phyloP scores from a whole-genome alignment of 2,113 vertebrate species.

The Rhinichthys klamathensis region DNA sequence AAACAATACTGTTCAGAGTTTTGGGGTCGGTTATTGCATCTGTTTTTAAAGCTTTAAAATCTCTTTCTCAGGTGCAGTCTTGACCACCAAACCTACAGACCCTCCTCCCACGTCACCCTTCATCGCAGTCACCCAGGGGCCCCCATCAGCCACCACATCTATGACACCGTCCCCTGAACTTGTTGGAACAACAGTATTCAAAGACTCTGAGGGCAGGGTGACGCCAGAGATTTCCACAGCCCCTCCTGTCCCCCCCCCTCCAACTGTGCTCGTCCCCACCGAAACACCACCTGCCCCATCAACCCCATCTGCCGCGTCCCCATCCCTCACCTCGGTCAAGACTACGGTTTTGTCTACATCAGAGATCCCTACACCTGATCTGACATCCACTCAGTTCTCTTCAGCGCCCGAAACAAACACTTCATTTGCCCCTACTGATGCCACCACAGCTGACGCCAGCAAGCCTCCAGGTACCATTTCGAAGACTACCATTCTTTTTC shows the following conservation, averaged over 20 bases:
- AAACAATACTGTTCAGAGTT: neutral
- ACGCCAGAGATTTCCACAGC: neutral
- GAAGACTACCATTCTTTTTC: neutral
- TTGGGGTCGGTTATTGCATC: neutral
- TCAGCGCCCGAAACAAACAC: slow-evolving; percentile 24
- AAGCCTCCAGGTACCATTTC: slow-evolving; percentile 69
- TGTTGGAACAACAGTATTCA: slow-evolving; percentile 10
- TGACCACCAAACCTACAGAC: slow-evolving; percentile 58
- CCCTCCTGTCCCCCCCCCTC: neutral
- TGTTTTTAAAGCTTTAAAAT: neutral
- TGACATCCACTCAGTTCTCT: slow-evolving; percentile 37
- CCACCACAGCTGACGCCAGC: slow-evolving; percentile 69
- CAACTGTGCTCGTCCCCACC: neutral
- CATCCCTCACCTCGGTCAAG: neutral
- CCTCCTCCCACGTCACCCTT: slow-evolving; percentile 42
- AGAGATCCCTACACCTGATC: slow-evolving; percentile 4
- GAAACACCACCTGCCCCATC: neutral
- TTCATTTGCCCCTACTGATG: neutral
- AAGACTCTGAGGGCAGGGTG: neutral
- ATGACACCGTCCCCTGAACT: neutral
- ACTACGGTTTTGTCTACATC: slow-evolving; percentile 3
- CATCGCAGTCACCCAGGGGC: slow-evolving; percentile 12
- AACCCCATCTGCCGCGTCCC: slow-evolving; percentile 10
- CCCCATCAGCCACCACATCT: slow-evolving; percentile 42
- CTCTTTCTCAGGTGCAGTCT: slow-evolving; percentile 55